phyloP scores from a whole-genome alignment of 2,888 invertebrate species.

The Anoplius nigerrimus region DNA sequence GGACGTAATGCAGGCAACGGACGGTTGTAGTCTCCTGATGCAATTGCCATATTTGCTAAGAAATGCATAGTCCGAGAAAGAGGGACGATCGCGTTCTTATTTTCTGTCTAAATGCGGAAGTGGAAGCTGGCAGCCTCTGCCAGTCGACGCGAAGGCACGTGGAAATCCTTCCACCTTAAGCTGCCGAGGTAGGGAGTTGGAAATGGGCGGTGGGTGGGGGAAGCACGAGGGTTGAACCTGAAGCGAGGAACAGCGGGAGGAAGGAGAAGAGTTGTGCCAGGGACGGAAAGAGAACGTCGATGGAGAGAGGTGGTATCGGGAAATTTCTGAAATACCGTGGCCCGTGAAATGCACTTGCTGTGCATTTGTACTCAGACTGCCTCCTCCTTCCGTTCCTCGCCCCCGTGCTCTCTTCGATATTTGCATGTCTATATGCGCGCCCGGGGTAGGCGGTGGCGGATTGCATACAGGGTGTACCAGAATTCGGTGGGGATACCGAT shows the following conservation, averaged over 20 bases:
- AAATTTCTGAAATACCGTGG: constrained; percentile 59
- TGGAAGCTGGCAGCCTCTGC: constrained; percentile 30
- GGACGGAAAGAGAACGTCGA: constrained; percentile 37
- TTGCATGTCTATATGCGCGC: not conserved
- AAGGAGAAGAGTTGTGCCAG: constrained; percentile 41
- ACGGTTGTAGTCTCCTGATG: constrained; percentile 41
- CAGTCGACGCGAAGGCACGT: constrained; percentile 26
- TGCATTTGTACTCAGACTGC: constrained; percentile 51
- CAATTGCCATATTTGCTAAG: constrained; percentile 8
- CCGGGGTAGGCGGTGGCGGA: not conserved
- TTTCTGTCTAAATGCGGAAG: not conserved
- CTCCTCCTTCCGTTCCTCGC: constrained; percentile 28
- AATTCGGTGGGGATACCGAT: no score
- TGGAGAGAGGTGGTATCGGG: constrained; percentile 49
- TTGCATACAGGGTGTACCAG: not conserved
- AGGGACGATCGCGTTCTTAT: constrained; percentile 28
- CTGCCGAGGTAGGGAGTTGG: not conserved
- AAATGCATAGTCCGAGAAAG: constrained; percentile 16
- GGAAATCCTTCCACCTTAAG: constrained; percentile 29
- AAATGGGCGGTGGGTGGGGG: constrained; percentile 15
- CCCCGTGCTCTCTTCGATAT: not conserved
- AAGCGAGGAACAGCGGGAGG: not conserved
- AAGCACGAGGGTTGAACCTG: constrained; percentile 16
- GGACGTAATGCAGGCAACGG: constrained; percentile 15
- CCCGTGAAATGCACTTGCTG: constrained; percentile 58